phyloP scores from a whole-genome alignment of 2,888 invertebrate species.

The Agrilus mali region DNA sequence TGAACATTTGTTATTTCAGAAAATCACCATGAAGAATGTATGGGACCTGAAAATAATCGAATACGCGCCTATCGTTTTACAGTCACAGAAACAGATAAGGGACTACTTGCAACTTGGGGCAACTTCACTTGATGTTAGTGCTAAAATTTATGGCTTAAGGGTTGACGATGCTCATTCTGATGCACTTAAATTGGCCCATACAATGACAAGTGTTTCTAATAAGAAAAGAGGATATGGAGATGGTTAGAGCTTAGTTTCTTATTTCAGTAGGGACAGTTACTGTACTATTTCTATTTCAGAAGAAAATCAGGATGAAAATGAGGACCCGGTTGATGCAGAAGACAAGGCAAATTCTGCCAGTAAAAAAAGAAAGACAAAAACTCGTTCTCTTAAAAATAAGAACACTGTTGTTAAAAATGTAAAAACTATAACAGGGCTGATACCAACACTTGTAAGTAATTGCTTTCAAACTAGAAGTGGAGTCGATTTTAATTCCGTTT shows the following conservation, averaged over 20 bases:
- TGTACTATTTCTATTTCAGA: conserved; percentile 9
- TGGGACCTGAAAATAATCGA: conserved; percentile 81
- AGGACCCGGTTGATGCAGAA: conserved; percentile 12
- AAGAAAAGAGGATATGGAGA: conserved; percentile 6
- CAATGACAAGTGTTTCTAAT: conserved; percentile 32
- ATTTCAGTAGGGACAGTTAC: too few relatives aligned
- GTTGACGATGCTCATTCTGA: conserved; percentile 78
- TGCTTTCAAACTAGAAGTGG: conserved; percentile 22
- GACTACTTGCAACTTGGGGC: conserved; percentile 70
- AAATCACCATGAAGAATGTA: conserved; percentile 81
- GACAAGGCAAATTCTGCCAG: conserved; percentile 11
- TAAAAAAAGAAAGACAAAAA: conserved; percentile 16
- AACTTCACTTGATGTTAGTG: conserved; percentile 75
- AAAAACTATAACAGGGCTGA: conserved; percentile 14
- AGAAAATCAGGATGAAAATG: conserved; percentile 18
- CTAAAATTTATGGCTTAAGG: conserved; percentile 75
- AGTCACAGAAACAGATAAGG: conserved; percentile 49
- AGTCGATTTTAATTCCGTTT: conserved; percentile 19
- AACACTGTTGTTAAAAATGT: conserved; percentile 18
- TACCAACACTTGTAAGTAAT: conserved; percentile 21
- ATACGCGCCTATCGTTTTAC: conserved; percentile 63
- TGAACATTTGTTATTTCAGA: conserved; percentile 39
- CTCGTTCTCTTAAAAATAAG: conserved; percentile 15
- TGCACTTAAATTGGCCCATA: conserved; percentile 65
- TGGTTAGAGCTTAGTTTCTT: not conserved